phyloP scores from a whole-genome alignment of 2,113 vertebrate species.

The Rattus rattus region DNA sequence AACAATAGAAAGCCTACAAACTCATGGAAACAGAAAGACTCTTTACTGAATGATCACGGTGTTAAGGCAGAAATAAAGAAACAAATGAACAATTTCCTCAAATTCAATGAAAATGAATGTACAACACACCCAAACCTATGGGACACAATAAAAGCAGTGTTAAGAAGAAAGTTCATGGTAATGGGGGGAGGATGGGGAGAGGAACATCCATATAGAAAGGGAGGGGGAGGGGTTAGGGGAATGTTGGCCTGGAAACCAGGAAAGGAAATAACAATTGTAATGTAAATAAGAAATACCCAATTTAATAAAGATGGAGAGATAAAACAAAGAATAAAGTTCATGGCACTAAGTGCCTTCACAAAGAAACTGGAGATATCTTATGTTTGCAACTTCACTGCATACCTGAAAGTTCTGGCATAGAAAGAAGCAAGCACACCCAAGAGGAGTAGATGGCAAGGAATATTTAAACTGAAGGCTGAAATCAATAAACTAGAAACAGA shows the following conservation, averaged over 20 bases:
- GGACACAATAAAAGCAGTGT: neutral
- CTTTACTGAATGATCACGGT: neutral
- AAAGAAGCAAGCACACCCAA: no score
- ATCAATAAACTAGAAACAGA: no score
- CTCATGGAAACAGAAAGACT: neutral
- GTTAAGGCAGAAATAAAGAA: neutral
- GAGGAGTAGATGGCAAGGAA: no score
- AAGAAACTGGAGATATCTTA: neutral
- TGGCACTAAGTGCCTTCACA: neutral
- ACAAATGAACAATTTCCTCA: neutral
- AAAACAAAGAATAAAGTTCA: no score
- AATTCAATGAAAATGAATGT: neutral
- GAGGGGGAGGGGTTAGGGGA: no score
- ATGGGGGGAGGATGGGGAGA: no score
- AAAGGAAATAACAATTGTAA: no score
- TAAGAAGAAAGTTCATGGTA: neutral
- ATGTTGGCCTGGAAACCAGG: no score
- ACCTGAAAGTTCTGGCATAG: neutral
- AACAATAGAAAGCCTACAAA: neutral
- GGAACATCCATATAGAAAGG: no score
- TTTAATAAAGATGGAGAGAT: no score
- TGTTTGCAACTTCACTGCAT: neutral
- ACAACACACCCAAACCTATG: neutral
- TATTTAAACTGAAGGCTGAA: no score
- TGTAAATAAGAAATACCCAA: no score